Evolutionary conservation across 2,797 vertebrate genomes (phyloP).

Genomic region (Gambelia wislizenii): DNA sequence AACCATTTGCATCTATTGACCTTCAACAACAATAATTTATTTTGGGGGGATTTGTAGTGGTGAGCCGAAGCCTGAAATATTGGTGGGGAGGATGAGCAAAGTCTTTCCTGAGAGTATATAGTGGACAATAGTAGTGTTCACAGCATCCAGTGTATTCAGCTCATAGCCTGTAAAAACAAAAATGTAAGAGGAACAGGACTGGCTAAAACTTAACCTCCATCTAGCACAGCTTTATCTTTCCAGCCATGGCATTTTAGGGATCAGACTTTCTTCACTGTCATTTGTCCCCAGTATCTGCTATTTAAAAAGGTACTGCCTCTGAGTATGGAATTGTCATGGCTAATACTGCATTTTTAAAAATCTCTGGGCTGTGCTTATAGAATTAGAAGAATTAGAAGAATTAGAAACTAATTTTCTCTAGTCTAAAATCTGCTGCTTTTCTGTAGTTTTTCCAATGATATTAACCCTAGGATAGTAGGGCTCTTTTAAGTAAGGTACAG

Average conservation of each 20-base stretch:
- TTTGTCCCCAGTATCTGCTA: neutral
- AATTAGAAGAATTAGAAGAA: no score
- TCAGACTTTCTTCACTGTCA: neutral
- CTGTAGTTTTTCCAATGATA: no score
- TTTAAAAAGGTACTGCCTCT: neutral
- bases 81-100: conserved; percentile 42
- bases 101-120: conserved; percentile 52
- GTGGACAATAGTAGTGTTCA: conserved; percentile 21
- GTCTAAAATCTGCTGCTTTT: no score
- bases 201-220: neutral
- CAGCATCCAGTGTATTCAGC: neutral
- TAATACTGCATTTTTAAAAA: neutral
- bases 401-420: no score
- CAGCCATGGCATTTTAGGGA: neutral
- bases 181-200: neutral
- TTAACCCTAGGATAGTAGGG: no score
- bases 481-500: no score
- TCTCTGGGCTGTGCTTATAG: no score
- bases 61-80: conserved; percentile 51
- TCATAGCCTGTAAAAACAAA: neutral
- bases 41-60: conserved; percentile 48
- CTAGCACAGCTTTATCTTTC: neutral
- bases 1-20: conserved; percentile 56
- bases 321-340: neutral
- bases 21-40: conserved; percentile 64